Conservation (phyloP, 2,888 invertebrate genomes). For the Bombylius major region DNA sequence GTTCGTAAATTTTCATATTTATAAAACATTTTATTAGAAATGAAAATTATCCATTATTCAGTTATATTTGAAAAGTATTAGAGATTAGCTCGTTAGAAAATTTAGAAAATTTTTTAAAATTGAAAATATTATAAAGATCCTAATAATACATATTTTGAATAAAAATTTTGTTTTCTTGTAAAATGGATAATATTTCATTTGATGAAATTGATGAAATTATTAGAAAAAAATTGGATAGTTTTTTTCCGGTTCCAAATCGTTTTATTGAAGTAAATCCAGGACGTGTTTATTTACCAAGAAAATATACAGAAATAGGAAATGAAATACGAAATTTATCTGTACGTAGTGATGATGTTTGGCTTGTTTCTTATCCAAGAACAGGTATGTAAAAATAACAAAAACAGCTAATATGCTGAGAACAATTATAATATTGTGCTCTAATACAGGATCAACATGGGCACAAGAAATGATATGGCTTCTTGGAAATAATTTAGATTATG, state of each 20-base stretch:
- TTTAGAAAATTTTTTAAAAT: too few species aligned
- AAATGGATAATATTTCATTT: slow-evolving; percentile 33
- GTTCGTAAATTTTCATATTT: too few species aligned
- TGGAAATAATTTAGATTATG: slow-evolving; percentile 64
- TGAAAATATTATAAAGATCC: too few species aligned
- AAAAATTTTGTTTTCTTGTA: too few species aligned
- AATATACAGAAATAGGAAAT: slow-evolving; percentile 53
- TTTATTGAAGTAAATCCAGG: slow-evolving; percentile 64
- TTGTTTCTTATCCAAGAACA: slow-evolving; percentile 79
- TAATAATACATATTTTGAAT: neutral
- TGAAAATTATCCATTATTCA: too few species aligned
- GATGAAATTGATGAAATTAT: slow-evolving; percentile 47
- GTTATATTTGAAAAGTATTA: too few species aligned
- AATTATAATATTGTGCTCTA: too few species aligned
- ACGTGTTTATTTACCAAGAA: slow-evolving; percentile 53
- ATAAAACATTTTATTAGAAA: too few species aligned
- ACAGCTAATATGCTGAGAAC: too few species aligned
- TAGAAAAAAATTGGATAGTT: slow-evolving; percentile 47
- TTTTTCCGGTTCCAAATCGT: slow-evolving; percentile 55
- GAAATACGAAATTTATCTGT: slow-evolving; percentile 60
- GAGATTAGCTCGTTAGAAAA: too few species aligned
- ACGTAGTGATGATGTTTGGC: slow-evolving; percentile 66
- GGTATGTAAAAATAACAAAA: too few species aligned
- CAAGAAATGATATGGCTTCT: slow-evolving; percentile 92
- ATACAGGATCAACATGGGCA: slow-evolving; percentile 88